These are phyloP conservation scores for Pogoniulus pusillus DNA, from an alignment of 2,797 vertebrate species.

Conservation along the genomic window DNA sequence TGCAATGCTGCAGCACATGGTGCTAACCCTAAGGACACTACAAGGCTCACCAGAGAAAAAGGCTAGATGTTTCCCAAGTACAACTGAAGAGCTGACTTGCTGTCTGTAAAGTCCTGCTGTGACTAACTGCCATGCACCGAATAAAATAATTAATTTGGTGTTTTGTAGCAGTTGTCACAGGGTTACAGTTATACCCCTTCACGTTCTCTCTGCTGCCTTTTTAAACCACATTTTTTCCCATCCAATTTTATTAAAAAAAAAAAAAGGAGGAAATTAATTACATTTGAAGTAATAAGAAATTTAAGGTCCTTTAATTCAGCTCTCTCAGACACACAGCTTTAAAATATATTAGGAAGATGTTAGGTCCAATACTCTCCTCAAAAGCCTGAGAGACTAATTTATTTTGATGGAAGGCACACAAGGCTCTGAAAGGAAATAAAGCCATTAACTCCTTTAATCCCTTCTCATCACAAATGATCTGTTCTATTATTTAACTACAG, in stretches of 20 bases:
- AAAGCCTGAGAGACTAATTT: slow-evolving; percentile 56
- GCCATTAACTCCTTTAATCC: slow-evolving; percentile 59
- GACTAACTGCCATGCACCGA: background rate
- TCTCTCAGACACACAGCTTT: slow-evolving; percentile 36
- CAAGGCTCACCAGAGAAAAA: background rate
- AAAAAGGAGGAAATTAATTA: slow-evolving; percentile 54
- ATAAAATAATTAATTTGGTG: background rate
- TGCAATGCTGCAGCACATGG: slow-evolving; percentile 1
- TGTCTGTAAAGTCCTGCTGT: slow-evolving; percentile 11
- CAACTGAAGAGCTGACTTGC: slow-evolving; percentile 15
- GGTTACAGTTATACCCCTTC: background rate
- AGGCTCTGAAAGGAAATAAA: slow-evolving; percentile 46
- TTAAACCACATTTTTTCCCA: slow-evolving; percentile 30
- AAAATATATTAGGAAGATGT: slow-evolving; percentile 51
- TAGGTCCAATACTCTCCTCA: slow-evolving; percentile 40
- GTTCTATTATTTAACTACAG: background rate
- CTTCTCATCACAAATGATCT: background rate
- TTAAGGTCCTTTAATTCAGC: slow-evolving; percentile 58
- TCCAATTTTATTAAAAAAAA: background rate
- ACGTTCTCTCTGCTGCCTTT: background rate
- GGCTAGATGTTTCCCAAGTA: background rate
- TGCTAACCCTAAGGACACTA: background rate
- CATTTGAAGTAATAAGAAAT: slow-evolving; percentile 53
- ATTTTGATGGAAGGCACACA: slow-evolving; percentile 19
- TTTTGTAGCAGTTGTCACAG: background rate